Evolutionary conservation across 2,113 vertebrate species (phyloP), one percentile per base, ranked within the genome.

Genomic region (Eretmochelys imbricata): DNA sequence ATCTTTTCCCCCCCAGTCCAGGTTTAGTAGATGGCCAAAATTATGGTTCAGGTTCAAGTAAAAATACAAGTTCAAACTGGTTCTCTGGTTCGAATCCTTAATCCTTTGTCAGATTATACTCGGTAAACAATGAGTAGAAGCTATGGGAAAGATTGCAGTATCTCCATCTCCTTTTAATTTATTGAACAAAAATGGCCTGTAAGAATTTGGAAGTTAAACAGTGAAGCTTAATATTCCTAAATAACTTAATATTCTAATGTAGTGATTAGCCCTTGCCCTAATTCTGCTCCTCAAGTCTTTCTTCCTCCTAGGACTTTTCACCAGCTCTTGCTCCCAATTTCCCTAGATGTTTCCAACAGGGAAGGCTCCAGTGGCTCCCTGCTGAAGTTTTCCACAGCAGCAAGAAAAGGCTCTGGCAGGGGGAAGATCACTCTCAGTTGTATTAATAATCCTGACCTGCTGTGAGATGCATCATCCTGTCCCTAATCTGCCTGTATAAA

Each of bases 141-240:
- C 2, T 12, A 79, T 0, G 0, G 35, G 51, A 87, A 54, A 5
- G 22, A 86, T 46, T 1, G 8, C 19, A 91, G 29, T n/a, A 19
- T n/a, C 65, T 35, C 14, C 31, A 65, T 65, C 59, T n/a, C 19
- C 31, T 69, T n/a, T 38, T 38, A 69, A 69, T 69, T 69, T 69
- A 69, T 69, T 29, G 10, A 80, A 80, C 29, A 8, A 80, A 53
- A n/a, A 19, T 19, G 16, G 35, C 49, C 79, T 80, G 31, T 55
- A 86, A 1, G 5, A 89, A 82, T 6, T 65, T 5, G 4, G 2
- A 89, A 87, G 31, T 65, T 35, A 65, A 31, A 54, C 54, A 10
- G 22, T 55, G 54, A 1, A 2, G 1, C 53, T 46, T 49, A 65
- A 10, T 49, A 4, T 83, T 78, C 24, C 80, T 27, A 42, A 4